Evolutionary conservation across 2,797 vertebrate genomes (phyloP).

Genomic region (Coccyzus lansbergi): DNA sequence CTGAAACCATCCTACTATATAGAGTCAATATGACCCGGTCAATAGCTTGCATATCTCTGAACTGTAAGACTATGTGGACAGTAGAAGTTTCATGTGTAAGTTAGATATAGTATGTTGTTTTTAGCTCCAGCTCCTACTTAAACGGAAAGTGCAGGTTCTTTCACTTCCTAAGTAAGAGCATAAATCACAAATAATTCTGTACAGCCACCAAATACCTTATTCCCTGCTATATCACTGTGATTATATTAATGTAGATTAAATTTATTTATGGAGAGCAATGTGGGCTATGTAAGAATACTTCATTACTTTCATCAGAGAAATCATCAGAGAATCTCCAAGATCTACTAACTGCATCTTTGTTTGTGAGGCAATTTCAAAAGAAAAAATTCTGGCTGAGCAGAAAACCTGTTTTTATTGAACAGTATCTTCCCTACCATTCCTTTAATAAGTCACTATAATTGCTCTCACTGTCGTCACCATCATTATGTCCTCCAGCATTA

Average conservation of each 20-base stretch:
- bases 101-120: not conserved
- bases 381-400: not conserved
- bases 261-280: not conserved
- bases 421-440: not conserved
- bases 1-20: not conserved
- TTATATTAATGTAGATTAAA: not conserved
- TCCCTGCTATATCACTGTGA: not conserved
- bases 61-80: not conserved
- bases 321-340: not conserved
- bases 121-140: not conserved
- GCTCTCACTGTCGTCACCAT: not conserved
- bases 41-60: not conserved
- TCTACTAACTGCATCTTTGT: not conserved
- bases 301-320: not conserved
- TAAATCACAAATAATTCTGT: not conserved
- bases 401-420: not conserved
- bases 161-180: not conserved
- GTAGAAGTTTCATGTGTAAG: not conserved
- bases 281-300: not conserved
- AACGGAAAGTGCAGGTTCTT: not conserved
- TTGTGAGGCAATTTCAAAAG: not conserved
- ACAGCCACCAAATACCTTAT: not conserved
- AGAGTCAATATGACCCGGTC: not conserved
- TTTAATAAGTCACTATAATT: not conserved
- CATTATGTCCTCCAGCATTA: not conserved